Conservation (phyloP, 2,113 vertebrate species). For the Platysteira castanea region DNA sequence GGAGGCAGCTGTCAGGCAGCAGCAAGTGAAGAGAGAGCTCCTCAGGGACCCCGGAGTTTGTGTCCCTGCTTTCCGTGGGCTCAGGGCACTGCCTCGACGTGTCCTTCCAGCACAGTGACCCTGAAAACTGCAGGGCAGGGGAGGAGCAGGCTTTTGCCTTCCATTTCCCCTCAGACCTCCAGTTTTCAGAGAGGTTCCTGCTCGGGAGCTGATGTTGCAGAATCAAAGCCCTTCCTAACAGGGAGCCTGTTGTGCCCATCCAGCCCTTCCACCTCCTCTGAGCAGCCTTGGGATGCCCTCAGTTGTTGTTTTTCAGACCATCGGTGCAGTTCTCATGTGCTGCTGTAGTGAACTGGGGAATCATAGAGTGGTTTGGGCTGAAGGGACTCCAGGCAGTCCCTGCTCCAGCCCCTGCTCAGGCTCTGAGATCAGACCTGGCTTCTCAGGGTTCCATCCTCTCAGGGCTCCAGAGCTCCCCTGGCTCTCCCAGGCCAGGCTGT, state of each 20-base stretch:
- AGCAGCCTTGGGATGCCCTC: not conserved
- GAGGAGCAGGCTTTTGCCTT: not conserved
- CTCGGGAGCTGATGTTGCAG: not conserved
- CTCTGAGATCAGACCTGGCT: not conserved
- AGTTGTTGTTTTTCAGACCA: not conserved
- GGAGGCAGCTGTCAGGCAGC: not conserved
- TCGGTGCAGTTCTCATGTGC: not conserved
- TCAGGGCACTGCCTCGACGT: accelerated
- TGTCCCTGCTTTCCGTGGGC: not conserved
- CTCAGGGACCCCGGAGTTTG: not conserved
- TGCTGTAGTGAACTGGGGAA: not conserved
- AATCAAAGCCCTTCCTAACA: not conserved
- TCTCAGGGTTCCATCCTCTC: not conserved
- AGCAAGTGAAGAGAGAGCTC: not conserved
- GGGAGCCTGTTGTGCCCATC: not conserved
- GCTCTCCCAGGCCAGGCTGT: not conserved
- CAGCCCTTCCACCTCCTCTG: not conserved
- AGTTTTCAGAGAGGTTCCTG: not conserved
- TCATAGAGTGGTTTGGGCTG: not conserved
- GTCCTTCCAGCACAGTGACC: not conserved
- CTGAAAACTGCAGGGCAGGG: not conserved
- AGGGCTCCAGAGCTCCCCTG: not conserved
- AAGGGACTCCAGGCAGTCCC: not conserved
- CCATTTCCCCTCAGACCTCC: not conserved
- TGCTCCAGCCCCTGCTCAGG: not conserved